Base-by-base conservation (phyloP, 2,888 invertebrate species). In the Agonum fuliginosum region DNA sequence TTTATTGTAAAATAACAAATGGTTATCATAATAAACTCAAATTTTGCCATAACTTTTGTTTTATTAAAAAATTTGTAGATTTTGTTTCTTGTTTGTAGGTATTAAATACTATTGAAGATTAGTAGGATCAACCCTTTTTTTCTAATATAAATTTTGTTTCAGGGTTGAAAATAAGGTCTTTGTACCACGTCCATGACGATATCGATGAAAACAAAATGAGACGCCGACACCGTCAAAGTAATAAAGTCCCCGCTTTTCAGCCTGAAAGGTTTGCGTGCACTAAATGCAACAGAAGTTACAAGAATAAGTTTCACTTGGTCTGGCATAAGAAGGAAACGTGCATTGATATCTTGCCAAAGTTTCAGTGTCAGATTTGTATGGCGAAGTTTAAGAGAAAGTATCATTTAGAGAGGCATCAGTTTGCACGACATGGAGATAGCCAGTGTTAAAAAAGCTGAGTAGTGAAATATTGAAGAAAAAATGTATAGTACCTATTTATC, bases 281-380 rank as follows among this genome's bases (percentile, higher is more conserved):
- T 71, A 88, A 88, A 54, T 91, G 91, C 81, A 88, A 88, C 80
- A 90, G 90, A 84, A 89, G 88, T 78, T 91, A 91, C 84, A 87
- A 89, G 82, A 87, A 91, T 48, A 91, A 91, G 83, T 89, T 91
- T 51, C 91, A 91, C 78, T 84, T 92, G 78, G 89, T 90, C 80
- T 87, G 91, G 6, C 86, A 86, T 77, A 82, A 83, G 77, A 85
- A 84, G 75, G 83, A 85, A 74, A 89, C 89, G 82, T 89, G 89
- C 80, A n/a, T n/a, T n/a, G n/a, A n/a, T n/a, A n/a, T n/a, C n/a
- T n/a, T n/a, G n/a, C n/a, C n/a, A n/a, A n/a, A 88, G 20, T 90
- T 88, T 82, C 87, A 87, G 79, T 90, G 90, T 81, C 85, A 86
- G 37, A 82, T 87, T 72, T 90, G 90, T 80, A 84, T 86, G 5